Conservation (phyloP, 2,113 vertebrate species). For the Eptesicus fuscus region DNA sequence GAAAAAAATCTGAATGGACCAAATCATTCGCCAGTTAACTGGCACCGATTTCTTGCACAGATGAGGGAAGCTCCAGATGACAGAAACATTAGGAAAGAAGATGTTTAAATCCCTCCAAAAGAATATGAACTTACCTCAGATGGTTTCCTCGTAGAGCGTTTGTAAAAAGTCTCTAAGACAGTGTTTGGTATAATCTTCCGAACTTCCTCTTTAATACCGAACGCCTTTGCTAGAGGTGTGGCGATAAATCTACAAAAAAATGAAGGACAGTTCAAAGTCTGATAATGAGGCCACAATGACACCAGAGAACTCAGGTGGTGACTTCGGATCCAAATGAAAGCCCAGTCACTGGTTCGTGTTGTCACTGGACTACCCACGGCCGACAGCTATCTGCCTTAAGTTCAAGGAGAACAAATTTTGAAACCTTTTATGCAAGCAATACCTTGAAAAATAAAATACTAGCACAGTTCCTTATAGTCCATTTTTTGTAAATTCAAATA, state of each 20-base stretch:
- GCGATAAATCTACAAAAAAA: slow-evolving; percentile 87
- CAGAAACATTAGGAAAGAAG: slow-evolving; percentile 58
- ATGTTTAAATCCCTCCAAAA: slow-evolving; percentile 57
- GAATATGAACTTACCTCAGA: slow-evolving; percentile 84
- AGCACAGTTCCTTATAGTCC: neutral
- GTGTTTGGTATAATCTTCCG: slow-evolving; percentile 81
- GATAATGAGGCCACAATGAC: neutral
- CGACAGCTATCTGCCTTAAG: neutral
- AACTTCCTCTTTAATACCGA: slow-evolving; percentile 84
- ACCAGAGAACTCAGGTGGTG: neutral
- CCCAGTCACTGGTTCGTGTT: neutral
- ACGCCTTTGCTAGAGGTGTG: slow-evolving; percentile 83
- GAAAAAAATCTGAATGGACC: slow-evolving; percentile 66
- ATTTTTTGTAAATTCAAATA: slow-evolving; percentile 4
- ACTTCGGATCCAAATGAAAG: neutral
- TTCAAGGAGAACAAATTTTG: neutral
- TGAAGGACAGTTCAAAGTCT: slow-evolving; percentile 7
- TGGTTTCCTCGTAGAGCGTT: slow-evolving; percentile 81
- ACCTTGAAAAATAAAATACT: neutral
- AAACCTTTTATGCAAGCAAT: neutral
- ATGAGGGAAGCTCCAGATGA: slow-evolving; percentile 54
- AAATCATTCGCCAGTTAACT: slow-evolving; percentile 69
- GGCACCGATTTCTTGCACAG: slow-evolving; percentile 45
- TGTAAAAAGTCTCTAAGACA: slow-evolving; percentile 88
- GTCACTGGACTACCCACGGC: neutral